Evolutionary conservation across 92 coral and sea anemone species (phyloP), one percentile per base, ranked within the genome.

Genomic region (Pocillopora meandrina): DNA sequence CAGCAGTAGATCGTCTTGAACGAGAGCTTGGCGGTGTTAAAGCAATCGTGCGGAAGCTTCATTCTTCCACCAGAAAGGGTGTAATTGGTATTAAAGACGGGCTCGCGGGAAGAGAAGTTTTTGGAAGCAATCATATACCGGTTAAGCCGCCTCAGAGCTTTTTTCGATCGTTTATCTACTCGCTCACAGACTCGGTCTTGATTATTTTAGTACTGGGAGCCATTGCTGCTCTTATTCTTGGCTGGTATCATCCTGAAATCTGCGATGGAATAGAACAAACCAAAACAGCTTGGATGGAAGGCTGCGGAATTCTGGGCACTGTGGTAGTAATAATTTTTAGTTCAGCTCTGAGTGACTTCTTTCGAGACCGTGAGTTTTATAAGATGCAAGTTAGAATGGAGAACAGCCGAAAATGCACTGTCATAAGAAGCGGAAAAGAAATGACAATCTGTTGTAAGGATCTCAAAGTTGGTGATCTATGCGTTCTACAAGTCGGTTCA

Each of bases 201-300:
- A 63, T 94, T 8, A 62, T 92, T 49, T 76, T 94, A 35, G 20
- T 94, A 10, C 20, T 80, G 71, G 89, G 90, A 33, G 95, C 93
- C 47, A 79, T 94, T 36, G 86, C 78, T 11, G 82, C 95, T 61
- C 82, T 88, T 19, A 61, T 87, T 12, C 92, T 94, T 20, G 98
- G 98, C 3, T 82, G 71, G 76, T 81, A 80, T 56, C 93, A 85
- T 34, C 95, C 93, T 1, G 98, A 94, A 74, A 72, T 75, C 10
- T 94, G 98, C 79, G 85, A 83, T 70, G 98, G 95, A 10, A 82
- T 88, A 18, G 83, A 62, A 23, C 74, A 85, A 72, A 92, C 93
- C 56, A 87, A 77, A 65, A 84, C 91, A 3, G 99, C 98, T 0
- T 94, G 98, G 98, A 81, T 84, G 76, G 98, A 94, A 67, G 98